A percentile compares a stretch with the other conserved stretches of the same genome.
Evolutionary conservation across 2,888 invertebrate species (phyloP).

Genomic region (Drosophila nr. medialis): DNA sequence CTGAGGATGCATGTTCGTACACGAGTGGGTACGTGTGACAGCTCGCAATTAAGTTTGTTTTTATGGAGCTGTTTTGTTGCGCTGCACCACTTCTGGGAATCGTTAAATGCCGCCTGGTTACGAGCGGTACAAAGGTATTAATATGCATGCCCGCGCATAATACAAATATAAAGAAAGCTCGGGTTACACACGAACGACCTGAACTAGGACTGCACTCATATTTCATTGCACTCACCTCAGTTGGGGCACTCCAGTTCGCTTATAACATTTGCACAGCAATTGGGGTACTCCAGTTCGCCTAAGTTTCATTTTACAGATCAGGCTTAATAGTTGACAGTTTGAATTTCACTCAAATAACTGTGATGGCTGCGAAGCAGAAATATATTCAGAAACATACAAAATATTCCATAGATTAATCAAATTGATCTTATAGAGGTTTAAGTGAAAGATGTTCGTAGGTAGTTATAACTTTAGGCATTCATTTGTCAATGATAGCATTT

Average conservation of each 20-base stretch:
- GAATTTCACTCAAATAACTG: not conserved
- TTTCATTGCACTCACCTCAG: slow-evolving; percentile 44
- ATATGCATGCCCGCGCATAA: slow-evolving; percentile 78
- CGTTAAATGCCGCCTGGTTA: slow-evolving; percentile 47
- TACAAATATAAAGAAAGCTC: slow-evolving; percentile 78
- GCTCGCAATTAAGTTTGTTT: slow-evolving; percentile 79
- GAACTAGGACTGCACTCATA: slow-evolving; percentile 62
- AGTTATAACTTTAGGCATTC: not conserved
- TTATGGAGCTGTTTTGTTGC: slow-evolving; percentile 54
- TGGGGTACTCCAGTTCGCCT: slow-evolving; percentile 10
- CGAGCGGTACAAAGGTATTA: slow-evolving; percentile 55
- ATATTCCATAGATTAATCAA: slow-evolving; percentile 1
- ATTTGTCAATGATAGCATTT: slow-evolving; percentile 1
- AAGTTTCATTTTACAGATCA: not conserved
- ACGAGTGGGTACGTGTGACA: slow-evolving; percentile 55
- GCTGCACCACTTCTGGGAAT: slow-evolving; percentile 67
- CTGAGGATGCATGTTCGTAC: slow-evolving; percentile 14
- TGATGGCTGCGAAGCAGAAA: not conserved
- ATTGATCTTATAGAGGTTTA: not conserved
- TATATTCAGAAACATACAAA: not conserved
- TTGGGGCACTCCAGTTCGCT: slow-evolving; percentile 11
- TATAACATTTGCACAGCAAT: not conserved
- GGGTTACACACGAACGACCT: slow-evolving; percentile 74
- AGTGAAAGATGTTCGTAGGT: not conserved
- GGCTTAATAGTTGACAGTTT: not conserved